Conservation (phyloP, 2,113 vertebrate genomes). For the Anolis sagrei region DNA sequence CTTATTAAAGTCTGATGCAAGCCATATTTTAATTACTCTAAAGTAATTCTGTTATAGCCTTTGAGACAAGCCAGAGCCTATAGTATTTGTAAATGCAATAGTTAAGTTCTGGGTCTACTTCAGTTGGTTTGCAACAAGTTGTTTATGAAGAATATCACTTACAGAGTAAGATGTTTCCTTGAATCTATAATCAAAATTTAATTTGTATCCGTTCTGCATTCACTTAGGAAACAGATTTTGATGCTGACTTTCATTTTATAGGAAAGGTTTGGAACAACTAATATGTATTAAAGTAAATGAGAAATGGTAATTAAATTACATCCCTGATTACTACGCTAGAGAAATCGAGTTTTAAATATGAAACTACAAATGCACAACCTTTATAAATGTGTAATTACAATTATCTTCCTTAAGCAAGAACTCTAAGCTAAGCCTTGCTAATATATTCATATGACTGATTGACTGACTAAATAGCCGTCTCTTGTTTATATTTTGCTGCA, state of each 20-base stretch:
- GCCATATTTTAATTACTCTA: background rate
- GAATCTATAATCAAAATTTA: background rate
- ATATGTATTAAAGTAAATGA: conserved; percentile 46
- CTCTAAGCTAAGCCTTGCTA: conserved; percentile 14
- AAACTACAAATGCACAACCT: conserved; percentile 26
- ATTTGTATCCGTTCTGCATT: background rate
- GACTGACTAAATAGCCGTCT: conserved; percentile 7
- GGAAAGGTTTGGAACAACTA: background rate
- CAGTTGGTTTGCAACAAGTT: background rate
- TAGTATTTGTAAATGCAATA: background rate
- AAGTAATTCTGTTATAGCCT: background rate
- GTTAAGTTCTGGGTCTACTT: background rate
- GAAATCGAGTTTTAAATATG: conserved; percentile 45
- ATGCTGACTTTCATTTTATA: conserved; percentile 40
- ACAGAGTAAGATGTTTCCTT: background rate
- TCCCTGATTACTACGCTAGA: conserved; percentile 41
- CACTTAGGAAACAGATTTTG: conserved; percentile 28
- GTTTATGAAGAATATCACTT: background rate
- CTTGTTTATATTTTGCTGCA: background rate
- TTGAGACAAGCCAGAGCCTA: background rate
- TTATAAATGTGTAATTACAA: conserved; percentile 19
- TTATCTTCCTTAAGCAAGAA: conserved; percentile 36
- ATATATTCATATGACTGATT: conserved; percentile 17
- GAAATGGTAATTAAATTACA: conserved; percentile 37
- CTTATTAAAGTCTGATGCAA: background rate